Evolutionary conservation across 2,888 invertebrate species (phyloP).

Genomic region (Podotricha telesiphe): DNA sequence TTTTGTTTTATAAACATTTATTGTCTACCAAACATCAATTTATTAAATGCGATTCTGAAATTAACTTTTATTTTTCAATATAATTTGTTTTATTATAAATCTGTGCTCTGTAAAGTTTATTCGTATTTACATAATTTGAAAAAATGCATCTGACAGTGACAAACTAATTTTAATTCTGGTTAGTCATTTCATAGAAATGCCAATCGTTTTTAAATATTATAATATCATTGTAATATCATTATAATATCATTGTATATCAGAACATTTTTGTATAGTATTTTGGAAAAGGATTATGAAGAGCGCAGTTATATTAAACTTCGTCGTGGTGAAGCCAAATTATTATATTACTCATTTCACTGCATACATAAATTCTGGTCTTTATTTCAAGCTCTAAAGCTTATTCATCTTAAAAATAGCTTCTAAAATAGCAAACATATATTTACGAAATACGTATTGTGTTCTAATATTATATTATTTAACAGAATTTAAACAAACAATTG

Average conservation of each 20-base stretch:
- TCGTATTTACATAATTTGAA: too few species aligned
- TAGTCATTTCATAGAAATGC: too few species aligned
- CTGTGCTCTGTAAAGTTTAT: too few species aligned
- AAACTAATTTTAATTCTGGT: background rate
- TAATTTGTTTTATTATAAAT: too few species aligned
- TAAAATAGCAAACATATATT: background rate
- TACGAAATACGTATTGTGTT: too few species aligned
- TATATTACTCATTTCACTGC: slow-evolving; percentile 11
- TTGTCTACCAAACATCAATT: background rate
- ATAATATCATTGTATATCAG: too few species aligned
- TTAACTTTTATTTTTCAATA: background rate
- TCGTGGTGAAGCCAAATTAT: background rate
- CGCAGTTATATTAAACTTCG: slow-evolving; percentile 1
- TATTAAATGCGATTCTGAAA: background rate
- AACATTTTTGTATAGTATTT: background rate
- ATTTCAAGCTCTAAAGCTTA: background rate
- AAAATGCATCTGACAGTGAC: too few species aligned
- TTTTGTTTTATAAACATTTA: slow-evolving; percentile 18
- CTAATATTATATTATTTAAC: too few species aligned
- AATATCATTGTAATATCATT: too few species aligned
- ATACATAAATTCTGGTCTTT: slow-evolving; percentile 1
- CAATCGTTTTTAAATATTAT: too few species aligned
- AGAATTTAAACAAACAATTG: too few species aligned
- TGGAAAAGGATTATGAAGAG: slow-evolving; percentile 6
- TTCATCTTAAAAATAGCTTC: background rate